phyloP scores from a whole-genome alignment of 1,140 invertebrate genomes.

The Diorhabda elongata region DNA sequence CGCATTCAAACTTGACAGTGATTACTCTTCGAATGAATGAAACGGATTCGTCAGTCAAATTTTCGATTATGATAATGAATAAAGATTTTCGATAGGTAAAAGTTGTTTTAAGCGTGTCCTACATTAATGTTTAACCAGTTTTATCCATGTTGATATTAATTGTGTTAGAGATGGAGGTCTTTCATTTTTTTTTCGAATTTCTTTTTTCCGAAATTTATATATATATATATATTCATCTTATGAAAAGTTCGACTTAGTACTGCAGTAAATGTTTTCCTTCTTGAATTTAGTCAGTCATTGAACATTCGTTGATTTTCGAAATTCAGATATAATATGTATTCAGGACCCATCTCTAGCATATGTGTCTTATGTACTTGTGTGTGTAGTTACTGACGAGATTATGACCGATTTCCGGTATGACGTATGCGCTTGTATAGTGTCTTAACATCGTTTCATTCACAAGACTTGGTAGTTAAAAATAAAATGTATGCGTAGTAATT shows the following conservation, averaged over 20 bases:
- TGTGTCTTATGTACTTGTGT: background rate
- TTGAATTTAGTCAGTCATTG: no score
- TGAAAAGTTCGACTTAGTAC: no score
- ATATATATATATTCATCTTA: no score
- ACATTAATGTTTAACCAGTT: background rate
- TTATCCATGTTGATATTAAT: background rate
- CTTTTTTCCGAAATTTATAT: background rate
- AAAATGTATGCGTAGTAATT: slow-evolving; percentile 1
- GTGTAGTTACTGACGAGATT: slow-evolving; percentile 6
- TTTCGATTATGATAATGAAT: no score
- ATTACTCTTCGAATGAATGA: no score
- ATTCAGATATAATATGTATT: no score
- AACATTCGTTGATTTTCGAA: no score
- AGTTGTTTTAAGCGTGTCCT: background rate
- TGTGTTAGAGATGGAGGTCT: background rate
- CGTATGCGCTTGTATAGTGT: slow-evolving; percentile 5
- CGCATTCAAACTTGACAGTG: no score
- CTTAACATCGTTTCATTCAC: slow-evolving; percentile 2
- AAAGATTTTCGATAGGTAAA: background rate
- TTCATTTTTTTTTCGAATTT: background rate
- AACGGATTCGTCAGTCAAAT: no score
- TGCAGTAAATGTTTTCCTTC: no score
- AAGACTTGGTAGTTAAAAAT: background rate
- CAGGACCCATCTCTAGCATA: background rate
- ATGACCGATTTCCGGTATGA: slow-evolving; percentile 11